Evolutionary conservation across 2,888 invertebrate genomes (phyloP).

Genomic region (Zaprionus obscuricornis): DNA sequence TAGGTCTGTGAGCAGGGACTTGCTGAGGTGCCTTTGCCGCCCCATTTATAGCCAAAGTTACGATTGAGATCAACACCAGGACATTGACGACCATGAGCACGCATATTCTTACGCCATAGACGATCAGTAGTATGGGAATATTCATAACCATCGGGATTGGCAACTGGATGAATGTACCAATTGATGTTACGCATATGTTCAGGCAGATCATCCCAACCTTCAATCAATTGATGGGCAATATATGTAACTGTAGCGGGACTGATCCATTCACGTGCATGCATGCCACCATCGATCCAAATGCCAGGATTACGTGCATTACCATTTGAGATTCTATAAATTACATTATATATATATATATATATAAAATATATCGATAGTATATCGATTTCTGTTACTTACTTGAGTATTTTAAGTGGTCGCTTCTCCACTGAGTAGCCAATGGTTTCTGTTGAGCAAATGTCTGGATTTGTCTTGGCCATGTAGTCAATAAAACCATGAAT

Average conservation of each 20-base stretch:
- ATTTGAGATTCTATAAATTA: slow-evolving; percentile 85
- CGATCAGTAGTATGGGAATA: slow-evolving; percentile 92
- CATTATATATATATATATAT: no score
- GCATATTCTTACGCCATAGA: slow-evolving; percentile 91
- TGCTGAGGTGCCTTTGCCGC: slow-evolving; percentile 91
- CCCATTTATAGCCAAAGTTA: slow-evolving; percentile 95
- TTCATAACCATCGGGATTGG: slow-evolving; percentile 95
- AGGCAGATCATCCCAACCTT: slow-evolving; percentile 87
- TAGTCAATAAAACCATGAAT: slow-evolving; percentile 89
- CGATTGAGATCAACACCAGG: slow-evolving; percentile 92
- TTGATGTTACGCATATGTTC: slow-evolving; percentile 90
- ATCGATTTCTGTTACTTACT: slow-evolving; percentile 67
- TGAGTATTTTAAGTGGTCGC: slow-evolving; percentile 88
- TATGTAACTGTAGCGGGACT: slow-evolving; percentile 91
- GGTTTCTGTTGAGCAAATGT: slow-evolving; percentile 88
- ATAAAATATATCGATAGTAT: no score
- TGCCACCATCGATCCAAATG: slow-evolving; percentile 91
- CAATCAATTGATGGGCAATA: slow-evolving; percentile 88
- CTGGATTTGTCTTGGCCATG: slow-evolving; percentile 88
- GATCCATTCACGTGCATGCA: slow-evolving; percentile 96
- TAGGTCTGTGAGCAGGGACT: slow-evolving; percentile 93
- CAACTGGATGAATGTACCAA: slow-evolving; percentile 90
- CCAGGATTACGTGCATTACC: slow-evolving; percentile 86
- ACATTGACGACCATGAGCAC: slow-evolving; percentile 86
- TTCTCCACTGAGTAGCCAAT: slow-evolving; percentile 91